Percentiles rank a stretch among this genome's conserved stretches.
Evolutionary conservation across 1,140 invertebrate genomes (phyloP).

Genomic region (Anthonomus grandis): DNA sequence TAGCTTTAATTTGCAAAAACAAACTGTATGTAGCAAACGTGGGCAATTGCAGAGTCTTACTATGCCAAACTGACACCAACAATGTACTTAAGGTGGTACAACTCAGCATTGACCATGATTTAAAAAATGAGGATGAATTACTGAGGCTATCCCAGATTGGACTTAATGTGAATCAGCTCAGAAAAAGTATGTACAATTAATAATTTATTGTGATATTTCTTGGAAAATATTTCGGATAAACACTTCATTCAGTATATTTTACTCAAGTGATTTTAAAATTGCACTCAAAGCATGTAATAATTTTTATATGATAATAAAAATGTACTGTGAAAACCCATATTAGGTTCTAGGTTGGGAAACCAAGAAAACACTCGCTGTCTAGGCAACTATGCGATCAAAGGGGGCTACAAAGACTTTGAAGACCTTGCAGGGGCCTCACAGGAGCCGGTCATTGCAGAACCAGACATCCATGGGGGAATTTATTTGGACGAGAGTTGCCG

Average conservation of each 20-base stretch:
- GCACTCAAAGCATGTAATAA: neutral
- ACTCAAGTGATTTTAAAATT: neutral
- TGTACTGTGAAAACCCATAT: neutral
- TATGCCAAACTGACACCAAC: conserved; percentile 78
- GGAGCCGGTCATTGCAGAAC: conserved; percentile 80
- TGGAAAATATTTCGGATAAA: neutral
- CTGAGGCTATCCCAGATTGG: conserved; percentile 58
- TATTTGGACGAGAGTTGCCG: conserved; percentile 74
- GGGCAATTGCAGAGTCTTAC: conserved; percentile 67
- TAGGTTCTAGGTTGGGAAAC: conserved; percentile 64
- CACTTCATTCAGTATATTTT: neutral
- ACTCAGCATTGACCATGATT: conserved; percentile 78
- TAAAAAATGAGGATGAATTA: conserved; percentile 81
- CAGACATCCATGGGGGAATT: conserved; percentile 78
- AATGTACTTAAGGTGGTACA: conserved; percentile 78
- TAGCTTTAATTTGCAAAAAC: conserved; percentile 71
- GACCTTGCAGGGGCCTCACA: conserved; percentile 61
- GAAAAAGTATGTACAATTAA: neutral
- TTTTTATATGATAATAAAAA: neutral
- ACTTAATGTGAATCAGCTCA: no score
- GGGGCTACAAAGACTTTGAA: conserved; percentile 80
- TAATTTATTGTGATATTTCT: neutral
- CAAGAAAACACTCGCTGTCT: conserved; percentile 76
- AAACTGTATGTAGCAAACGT: conserved; percentile 83
- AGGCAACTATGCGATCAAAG: conserved; percentile 88